These are phyloP conservation scores for Noctuana brunneofusca DNA, from an alignment of 2,888 invertebrate species.

Conservation along the genomic window DNA sequence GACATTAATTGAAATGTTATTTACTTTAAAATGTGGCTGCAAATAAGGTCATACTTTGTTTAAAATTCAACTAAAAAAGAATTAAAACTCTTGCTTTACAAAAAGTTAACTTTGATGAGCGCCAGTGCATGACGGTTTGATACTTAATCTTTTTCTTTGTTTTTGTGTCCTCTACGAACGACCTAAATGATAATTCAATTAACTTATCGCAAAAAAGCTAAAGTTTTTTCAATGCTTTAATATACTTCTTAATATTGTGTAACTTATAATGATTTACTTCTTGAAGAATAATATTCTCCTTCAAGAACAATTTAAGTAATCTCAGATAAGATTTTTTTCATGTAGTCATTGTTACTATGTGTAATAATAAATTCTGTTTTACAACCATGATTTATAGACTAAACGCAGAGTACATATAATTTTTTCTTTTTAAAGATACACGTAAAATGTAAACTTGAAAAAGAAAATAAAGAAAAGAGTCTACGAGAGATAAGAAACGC, in stretches of 20 bases:
- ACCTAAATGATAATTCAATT: conserved; percentile 30
- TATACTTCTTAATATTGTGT: background rate
- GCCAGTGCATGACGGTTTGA: conserved; percentile 22
- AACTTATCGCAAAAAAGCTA: conserved; percentile 14
- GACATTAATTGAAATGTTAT: conserved; percentile 8
- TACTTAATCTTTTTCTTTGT: conserved; percentile 27
- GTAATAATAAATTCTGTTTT: too few species aligned
- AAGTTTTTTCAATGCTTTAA: background rate
- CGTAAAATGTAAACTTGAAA: background rate
- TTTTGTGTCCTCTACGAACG: conserved; percentile 21
- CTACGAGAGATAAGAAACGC: background rate
- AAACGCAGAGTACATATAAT: too few species aligned
- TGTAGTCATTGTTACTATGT: too few species aligned
- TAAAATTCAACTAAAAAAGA: conserved; percentile 9
- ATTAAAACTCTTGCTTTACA: conserved; percentile 16
- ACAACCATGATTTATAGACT: too few species aligned
- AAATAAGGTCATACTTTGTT: conserved; percentile 17
- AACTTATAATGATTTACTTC: background rate
- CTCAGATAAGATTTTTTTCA: background rate
- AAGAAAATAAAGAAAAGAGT: background rate
- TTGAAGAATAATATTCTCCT: background rate
- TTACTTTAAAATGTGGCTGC: conserved; percentile 14
- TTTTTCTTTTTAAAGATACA: background rate
- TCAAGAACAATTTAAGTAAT: conserved; percentile 1
- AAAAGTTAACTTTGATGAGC: conserved; percentile 21